phyloP scores from a whole-genome alignment of 2,888 invertebrate species.

The Agrypnus murinus region DNA sequence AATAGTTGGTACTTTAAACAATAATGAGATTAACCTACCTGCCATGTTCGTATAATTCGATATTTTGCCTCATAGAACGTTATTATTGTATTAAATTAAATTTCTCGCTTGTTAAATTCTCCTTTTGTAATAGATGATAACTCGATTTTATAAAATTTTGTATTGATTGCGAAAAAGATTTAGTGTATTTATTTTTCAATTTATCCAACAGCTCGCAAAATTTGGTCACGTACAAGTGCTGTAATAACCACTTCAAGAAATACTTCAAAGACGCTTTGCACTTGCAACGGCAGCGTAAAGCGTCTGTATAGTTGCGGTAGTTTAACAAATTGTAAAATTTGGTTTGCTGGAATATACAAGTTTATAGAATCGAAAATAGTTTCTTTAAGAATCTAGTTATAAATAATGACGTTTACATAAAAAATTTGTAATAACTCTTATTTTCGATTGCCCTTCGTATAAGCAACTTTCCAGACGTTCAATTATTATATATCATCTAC shows the following conservation, averaged over 20 bases:
- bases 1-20: constrained; percentile 15
- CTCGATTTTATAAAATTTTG: constrained; percentile 15
- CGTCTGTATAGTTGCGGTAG: no score
- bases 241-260: constrained; percentile 31
- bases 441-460: no score
- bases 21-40: constrained; percentile 23
- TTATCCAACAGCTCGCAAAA: constrained; percentile 8
- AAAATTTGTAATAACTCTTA: no score
- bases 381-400: no score
- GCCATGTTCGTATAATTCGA: constrained; percentile 15
- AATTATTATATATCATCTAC: no score
- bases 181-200: constrained; percentile 4
- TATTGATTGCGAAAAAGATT: background rate
- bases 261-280: background rate
- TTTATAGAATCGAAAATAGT: no score
- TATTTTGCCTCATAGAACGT: constrained; percentile 5
- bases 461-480: no score
- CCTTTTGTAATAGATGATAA: constrained; percentile 8
- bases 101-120: background rate
- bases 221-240: constrained; percentile 29
- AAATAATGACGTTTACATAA: no score
- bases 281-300: no score
- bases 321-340: no score
- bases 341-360: no score
- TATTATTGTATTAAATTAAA: constrained; percentile 17